Conservation (phyloP, 2,113 vertebrate species). For the Lota lota region DNA sequence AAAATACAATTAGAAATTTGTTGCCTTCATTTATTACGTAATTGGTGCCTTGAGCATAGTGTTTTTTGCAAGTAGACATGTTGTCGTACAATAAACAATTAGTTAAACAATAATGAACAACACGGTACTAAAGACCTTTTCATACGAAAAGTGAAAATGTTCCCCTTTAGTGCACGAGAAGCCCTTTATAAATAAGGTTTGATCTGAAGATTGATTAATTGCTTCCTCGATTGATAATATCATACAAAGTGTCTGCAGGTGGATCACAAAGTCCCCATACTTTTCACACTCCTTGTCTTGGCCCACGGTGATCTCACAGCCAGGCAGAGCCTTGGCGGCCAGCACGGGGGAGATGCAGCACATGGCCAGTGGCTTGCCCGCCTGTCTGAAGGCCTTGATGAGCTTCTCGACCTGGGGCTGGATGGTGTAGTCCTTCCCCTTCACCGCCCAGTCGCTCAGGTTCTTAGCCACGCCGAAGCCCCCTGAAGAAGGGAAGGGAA, state of each 20-base stretch:
- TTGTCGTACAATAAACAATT: too few species aligned
- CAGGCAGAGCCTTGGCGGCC: slow-evolving; percentile 81
- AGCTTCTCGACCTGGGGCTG: slow-evolving; percentile 68
- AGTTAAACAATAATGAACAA: too few species aligned
- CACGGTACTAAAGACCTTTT: too few species aligned
- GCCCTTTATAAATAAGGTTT: too few species aligned
- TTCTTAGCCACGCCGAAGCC: slow-evolving; percentile 96
- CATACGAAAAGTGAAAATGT: not conserved
- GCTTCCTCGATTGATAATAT: too few species aligned
- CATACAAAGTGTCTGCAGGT: not conserved
- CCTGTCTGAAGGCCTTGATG: slow-evolving; percentile 77
- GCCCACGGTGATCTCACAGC: slow-evolving; percentile 84
- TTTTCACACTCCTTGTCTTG: slow-evolving; percentile 74
- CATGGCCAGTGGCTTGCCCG: slow-evolving; percentile 82
- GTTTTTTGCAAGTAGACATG: too few species aligned
- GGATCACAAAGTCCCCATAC: slow-evolving; percentile 24
- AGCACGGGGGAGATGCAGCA: slow-evolving; percentile 86
- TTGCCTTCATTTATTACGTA: too few species aligned
- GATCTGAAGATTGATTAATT: not conserved
- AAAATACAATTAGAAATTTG: not conserved
- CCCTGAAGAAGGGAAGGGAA: slow-evolving; percentile 43
- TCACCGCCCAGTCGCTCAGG: slow-evolving; percentile 81
- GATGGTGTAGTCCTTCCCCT: slow-evolving; percentile 79
- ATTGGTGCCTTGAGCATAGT: too few species aligned
- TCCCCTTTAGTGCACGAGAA: too few species aligned